Evolutionary conservation across 2,113 vertebrate genomes (phyloP).

Genomic region (Otocyon megalotis): DNA sequence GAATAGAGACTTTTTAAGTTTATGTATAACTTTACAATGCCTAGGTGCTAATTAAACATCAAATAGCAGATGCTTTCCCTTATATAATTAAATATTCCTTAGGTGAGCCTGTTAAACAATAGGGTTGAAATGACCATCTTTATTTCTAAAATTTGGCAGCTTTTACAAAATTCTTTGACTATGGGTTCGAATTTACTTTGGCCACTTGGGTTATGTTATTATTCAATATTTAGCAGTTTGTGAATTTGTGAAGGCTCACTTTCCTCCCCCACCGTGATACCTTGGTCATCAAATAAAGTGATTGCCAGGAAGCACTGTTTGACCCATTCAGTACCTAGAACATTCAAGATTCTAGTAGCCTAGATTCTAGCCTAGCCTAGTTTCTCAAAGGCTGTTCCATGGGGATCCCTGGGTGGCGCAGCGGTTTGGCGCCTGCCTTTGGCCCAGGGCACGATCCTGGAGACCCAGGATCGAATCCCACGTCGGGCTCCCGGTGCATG

Average conservation of each 20-base stretch:
- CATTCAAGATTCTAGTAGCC: background rate
- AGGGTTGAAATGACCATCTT: background rate
- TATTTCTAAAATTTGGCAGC: background rate
- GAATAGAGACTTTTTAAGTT: background rate
- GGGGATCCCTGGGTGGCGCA: too few species aligned
- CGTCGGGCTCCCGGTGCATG: too few species aligned
- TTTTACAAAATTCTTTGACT: background rate
- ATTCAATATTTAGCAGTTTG: background rate
- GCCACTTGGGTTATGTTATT: background rate
- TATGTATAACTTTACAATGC: background rate
- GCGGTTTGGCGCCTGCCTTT: too few species aligned
- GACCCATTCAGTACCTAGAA: background rate
- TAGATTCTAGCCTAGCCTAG: background rate
- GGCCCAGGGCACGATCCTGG: too few species aligned
- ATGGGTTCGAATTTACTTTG: background rate
- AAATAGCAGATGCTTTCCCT: background rate
- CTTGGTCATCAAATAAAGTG: constrained; percentile 24
- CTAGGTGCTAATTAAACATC: background rate
- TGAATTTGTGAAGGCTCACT: background rate
- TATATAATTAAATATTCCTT: background rate
- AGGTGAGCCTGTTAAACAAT: background rate
- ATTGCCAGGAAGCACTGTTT: background rate
- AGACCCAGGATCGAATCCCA: too few species aligned
- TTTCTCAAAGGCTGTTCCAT: background rate
- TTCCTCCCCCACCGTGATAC: background rate